phyloP scores from a whole-genome alignment of 2,113 vertebrate species.

The Dipodomys stephensi region DNA sequence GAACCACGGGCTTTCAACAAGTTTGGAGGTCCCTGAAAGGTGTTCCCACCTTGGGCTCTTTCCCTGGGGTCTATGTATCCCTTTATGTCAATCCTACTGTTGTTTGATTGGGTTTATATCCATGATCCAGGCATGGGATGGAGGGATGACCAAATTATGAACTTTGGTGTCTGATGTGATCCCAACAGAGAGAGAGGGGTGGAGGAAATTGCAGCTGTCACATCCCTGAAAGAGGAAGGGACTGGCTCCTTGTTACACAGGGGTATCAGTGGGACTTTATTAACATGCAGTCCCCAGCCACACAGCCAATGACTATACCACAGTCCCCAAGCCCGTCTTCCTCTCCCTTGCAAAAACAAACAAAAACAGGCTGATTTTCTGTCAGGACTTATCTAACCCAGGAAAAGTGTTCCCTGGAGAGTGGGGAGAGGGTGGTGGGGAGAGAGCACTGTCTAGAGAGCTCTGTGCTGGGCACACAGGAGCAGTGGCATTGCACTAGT shows the following conservation, averaged over 20 bases:
- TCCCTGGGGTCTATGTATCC: neutral
- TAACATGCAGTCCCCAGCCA: neutral
- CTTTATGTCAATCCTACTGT: neutral
- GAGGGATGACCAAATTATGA: neutral
- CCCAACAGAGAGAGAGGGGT: rapidly evolving
- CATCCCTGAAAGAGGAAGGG: neutral
- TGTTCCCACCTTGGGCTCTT: neutral
- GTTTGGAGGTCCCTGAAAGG: neutral
- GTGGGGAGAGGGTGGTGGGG: too few relatives aligned
- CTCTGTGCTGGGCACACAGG: neutral
- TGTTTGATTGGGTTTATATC: neutral
- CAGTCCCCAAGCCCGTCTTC: neutral
- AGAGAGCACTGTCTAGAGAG: neutral
- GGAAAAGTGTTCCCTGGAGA: neutral
- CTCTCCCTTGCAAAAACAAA: neutral
- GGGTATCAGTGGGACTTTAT: neutral
- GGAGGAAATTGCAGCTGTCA: neutral
- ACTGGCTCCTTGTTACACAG: neutral
- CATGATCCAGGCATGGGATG: neutral
- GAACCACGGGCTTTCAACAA: neutral
- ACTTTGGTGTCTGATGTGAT: neutral
- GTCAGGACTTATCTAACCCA: neutral
- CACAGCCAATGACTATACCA: neutral
- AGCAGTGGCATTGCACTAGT: too few relatives aligned
- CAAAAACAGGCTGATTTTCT: neutral